Conservation (phyloP, 2,888 invertebrate species). For the Clusia tigrina region DNA sequence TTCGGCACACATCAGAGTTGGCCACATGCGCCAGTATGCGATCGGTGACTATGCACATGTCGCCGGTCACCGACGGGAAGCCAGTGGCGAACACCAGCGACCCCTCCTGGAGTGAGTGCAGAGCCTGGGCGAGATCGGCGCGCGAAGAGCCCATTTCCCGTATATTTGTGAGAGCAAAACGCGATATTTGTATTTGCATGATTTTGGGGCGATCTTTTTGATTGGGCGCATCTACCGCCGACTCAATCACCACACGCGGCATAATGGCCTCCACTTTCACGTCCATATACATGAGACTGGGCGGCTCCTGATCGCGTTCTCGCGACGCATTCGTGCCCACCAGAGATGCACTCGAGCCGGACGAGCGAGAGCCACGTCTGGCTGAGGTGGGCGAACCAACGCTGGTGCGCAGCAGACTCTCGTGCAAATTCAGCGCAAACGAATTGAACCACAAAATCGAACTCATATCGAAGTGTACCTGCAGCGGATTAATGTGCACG, state of each 20-base stretch:
- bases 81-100: conserved; percentile 78
- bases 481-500: conserved; percentile 89
- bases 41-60: conserved; percentile 81
- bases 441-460: conserved; percentile 95
- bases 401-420: conserved; percentile 71
- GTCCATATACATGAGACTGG: conserved; percentile 74
- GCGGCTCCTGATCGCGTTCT: conserved; percentile 51
- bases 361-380: conserved; percentile 34
- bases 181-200: conserved; percentile 71
- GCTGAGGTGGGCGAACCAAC: conserved; percentile 50
- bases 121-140: conserved; percentile 80
- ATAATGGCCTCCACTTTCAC: conserved; percentile 91
- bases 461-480: conserved; percentile 84
- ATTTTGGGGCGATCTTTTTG: conserved; percentile 89
- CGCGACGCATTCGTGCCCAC: conserved; percentile 37
- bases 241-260: conserved; percentile 78
- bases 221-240: conserved; percentile 76
- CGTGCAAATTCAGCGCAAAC: conserved; percentile 86
- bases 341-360: conserved; percentile 36
- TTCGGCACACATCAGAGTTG: conserved; percentile 59
- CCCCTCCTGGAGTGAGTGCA: conserved; percentile 79
- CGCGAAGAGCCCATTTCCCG: conserved; percentile 70
- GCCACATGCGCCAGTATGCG: conserved; percentile 81
- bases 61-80: conserved; percentile 76
- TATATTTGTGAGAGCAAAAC: conserved; percentile 73